phyloP scores from a whole-genome alignment of 2,888 invertebrate genomes.

The Criorhina ranunculi region DNA sequence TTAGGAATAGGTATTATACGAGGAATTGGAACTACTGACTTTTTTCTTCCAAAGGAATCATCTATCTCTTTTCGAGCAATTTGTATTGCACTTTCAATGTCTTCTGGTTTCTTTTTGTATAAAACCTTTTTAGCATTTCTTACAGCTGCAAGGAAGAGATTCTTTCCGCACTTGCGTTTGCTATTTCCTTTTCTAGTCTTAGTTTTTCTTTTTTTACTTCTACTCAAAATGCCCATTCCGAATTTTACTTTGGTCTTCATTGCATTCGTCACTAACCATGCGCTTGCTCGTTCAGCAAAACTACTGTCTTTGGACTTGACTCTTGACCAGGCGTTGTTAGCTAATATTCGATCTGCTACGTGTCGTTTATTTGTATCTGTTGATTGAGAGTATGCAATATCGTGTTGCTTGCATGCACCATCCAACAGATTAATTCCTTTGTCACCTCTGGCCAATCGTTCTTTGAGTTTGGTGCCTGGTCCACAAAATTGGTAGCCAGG shows the following conservation, averaged over 20 bases:
- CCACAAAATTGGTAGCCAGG: constrained; percentile 80
- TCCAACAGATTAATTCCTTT: constrained; percentile 78
- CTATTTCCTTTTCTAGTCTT: constrained; percentile 2
- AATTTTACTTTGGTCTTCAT: constrained; percentile 73
- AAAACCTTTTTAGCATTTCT: constrained; percentile 43
- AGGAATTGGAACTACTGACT: background rate
- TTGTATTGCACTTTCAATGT: constrained; percentile 67
- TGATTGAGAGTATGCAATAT: constrained; percentile 60
- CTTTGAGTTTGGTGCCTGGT: constrained; percentile 78
- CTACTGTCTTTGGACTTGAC: constrained; percentile 59
- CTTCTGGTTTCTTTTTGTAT: constrained; percentile 58
- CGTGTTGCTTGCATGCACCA: constrained; percentile 5
- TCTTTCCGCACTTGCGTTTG: constrained; percentile 7
- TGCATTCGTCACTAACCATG: constrained; percentile 56
- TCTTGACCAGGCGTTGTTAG: constrained; percentile 59
- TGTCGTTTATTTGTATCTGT: constrained; percentile 38
- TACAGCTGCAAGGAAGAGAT: constrained; percentile 38
- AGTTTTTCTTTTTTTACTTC: background rate
- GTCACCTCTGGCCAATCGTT: constrained; percentile 78
- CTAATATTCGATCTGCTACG: constrained; percentile 52
- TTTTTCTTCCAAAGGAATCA: constrained; percentile 39
- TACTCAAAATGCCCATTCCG: constrained; percentile 63
- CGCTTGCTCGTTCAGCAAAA: constrained; percentile 60
- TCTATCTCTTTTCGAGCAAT: constrained; percentile 58
- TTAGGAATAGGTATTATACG: constrained; percentile 6